A percentile compares a stretch with the other conserved stretches of the same genome.
Conservation (phyloP, 2,113 vertebrate genomes). For the Naja naja region DNA sequence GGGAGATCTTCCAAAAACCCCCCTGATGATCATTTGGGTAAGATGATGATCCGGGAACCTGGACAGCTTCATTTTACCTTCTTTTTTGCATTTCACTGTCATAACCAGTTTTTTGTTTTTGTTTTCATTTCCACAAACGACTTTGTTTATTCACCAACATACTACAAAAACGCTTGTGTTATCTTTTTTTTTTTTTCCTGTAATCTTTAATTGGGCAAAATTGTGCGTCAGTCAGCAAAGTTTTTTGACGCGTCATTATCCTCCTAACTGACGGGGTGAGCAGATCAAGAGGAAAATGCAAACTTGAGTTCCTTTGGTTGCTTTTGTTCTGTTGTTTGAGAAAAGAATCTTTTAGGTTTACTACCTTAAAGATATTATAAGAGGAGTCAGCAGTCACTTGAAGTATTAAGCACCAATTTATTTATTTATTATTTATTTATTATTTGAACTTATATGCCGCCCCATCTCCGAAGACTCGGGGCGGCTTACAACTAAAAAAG, state of each 20-base stretch:
- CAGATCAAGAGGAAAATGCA: background rate
- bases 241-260: constrained; percentile 63
- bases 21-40: background rate
- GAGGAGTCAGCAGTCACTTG: background rate
- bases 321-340: background rate
- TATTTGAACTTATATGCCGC: no score
- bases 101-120: no score
- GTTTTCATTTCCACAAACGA: no score
- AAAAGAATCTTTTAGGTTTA: background rate
- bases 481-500: no score
- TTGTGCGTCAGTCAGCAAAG: no score
- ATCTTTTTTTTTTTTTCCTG: no score
- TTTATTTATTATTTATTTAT: no score
- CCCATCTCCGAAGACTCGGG: no score
- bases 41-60: background rate
- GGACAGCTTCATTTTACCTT: background rate
- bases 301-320: background rate
- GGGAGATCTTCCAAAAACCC: background rate
- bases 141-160: no score
- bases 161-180: no score
- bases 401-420: background rate
- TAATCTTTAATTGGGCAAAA: no score
- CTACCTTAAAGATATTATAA: background rate
- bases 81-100: background rate
- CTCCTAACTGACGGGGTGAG: constrained; percentile 66